Base-by-base conservation (phyloP, 2,797 vertebrate species). In the Scyliorhinus canicula region DNA sequence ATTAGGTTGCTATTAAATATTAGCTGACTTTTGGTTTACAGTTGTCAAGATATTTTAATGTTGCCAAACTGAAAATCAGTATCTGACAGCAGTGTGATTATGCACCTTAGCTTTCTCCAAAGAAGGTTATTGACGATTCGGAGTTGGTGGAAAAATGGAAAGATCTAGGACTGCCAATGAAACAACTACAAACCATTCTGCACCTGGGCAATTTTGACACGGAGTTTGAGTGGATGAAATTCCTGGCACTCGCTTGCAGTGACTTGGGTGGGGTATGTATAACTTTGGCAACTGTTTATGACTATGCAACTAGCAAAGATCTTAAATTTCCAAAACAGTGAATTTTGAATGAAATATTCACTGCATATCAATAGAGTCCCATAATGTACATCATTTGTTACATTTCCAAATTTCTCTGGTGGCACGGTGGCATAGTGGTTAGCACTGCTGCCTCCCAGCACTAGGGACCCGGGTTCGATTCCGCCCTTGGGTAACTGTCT, bases 161-260 rank as follows among this genome's bases (percentile, higher is more conserved):
- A 95, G 96, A 96, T 52, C 93, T 99, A 95, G 97, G 97, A 96
- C 97, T 99, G 95, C 98, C 98, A 1, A 8, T 95, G 9, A 97
- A 97, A 67, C 98, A 98, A 95, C 96, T 99, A 95, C 95, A 97
- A 93, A 96, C 95, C 9, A 95, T 99, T 95, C 95, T 99, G 95
- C 95, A 96, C 0, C 19, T 99, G 96, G 98, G 98, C 0, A 90
- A 95, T 95, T 98, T 98, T 0, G 95, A 44, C 0, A 93, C 96
- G 44, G 95, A 97, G 52, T 95, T 99, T 0, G 95, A 97, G 85
- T 99, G 98, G 98, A 97, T 98, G 96, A 97, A 98, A 57, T 97
- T 99, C 95, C 97, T 99, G 65, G 97, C 98, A 0, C 97, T 99
- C 95, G 98, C 97, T 84, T 99, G 98, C 96, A 98, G 98, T 4